Base-by-base conservation (phyloP, 37 sponge, comb jelly and placozoan genomes). In the Hexactinellida sp. region DNA sequence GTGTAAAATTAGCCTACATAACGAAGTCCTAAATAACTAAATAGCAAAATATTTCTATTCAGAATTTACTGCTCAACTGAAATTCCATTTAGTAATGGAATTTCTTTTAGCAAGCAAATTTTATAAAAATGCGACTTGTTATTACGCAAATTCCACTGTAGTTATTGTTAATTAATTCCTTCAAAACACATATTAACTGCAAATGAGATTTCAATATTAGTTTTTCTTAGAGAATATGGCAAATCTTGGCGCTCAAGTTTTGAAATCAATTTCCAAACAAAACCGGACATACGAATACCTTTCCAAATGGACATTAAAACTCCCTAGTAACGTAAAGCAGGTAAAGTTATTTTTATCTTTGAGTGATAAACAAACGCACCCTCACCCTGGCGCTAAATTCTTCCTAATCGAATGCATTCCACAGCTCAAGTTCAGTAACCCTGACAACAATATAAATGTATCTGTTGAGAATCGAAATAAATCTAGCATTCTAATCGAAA, bases 321-420 rank as follows among this genome's bases (percentile, higher is more conserved):
- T 63, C 5, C 76, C 76, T 3, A 63, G 13, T 21, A 63, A 63
- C 5, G 76, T 63, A 3, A n/a, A 10, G 3, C 19, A 3, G 34
- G 34, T 63, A 25, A 63, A 63, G 28, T 23, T 63, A 63, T 63
- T 63, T 63, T 63, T 63, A n/a, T 7, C 76, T 25, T 25, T 7
- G 3, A 63, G 28, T 23, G 76, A 63, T 28, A 25, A 7, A 63
- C 76, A 7, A 63, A 7, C 30, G 5, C 76, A 63, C 30, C 25
- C 25, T 21, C 76, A 63, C 34, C 76, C 76, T 25, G 76, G 76
- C 76, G 76, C 76, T n/a, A 63, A 63, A 63, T n/a, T 25, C 30
- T 63, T 63, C 76, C 76, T 63, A 10, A 63, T 63, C 5, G 76
- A 63, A n/a, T 63, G 76, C 76, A 63, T 63, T 63, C 76, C 76